phyloP scores from a whole-genome alignment of 1,140 invertebrate genomes.

The Choristoneura fumiferana region DNA sequence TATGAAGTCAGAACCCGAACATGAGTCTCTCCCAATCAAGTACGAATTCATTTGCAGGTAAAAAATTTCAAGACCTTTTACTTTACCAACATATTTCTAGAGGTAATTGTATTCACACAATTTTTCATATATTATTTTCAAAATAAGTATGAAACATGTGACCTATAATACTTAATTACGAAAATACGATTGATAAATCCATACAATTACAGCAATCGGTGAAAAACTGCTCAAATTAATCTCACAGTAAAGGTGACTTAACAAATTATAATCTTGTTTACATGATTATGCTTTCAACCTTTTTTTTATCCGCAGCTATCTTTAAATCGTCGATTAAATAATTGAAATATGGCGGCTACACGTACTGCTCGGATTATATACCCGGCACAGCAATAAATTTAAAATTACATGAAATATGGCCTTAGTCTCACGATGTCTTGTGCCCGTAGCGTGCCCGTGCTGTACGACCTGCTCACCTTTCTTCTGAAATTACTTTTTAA shows the following conservation, averaged over 20 bases:
- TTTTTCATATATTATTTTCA: no score
- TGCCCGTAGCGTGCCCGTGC: not conserved
- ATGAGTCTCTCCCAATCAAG: no score
- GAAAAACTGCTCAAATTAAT: no score
- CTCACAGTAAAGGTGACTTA: not conserved
- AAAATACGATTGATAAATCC: no score
- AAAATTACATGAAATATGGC: slow-evolving; percentile 16
- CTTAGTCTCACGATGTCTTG: not conserved
- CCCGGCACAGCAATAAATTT: slow-evolving; percentile 9
- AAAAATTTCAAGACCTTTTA: no score
- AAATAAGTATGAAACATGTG: no score
- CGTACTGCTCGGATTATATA: not conserved
- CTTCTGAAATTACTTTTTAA: not conserved
- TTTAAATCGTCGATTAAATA: slow-evolving; percentile 9
- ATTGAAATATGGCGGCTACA: slow-evolving; percentile 16
- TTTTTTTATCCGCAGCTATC: slow-evolving; percentile 1
- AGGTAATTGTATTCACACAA: no score
- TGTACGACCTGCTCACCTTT: slow-evolving; percentile 3
- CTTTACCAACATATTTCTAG: no score
- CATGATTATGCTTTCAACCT: slow-evolving; percentile 6
- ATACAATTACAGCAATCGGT: no score
- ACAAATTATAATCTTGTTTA: slow-evolving; percentile 15
- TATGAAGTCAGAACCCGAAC: no score
- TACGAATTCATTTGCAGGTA: no score
- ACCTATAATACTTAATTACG: no score